These are phyloP conservation scores for Lethocerus indicus DNA, from an alignment of 1,140 invertebrate species.

Conservation along the genomic window DNA sequence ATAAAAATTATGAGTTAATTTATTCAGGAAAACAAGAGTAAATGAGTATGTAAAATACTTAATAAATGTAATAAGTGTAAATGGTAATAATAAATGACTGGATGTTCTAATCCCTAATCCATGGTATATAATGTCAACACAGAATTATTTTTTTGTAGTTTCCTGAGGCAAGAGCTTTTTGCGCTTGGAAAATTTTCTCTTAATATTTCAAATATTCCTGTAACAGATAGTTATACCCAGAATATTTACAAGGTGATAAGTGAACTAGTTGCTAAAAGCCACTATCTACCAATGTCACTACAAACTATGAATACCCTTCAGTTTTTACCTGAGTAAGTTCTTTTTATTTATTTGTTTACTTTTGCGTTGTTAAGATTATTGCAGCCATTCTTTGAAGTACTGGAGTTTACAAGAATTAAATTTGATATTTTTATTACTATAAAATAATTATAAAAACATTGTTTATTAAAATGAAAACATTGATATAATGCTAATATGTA, in stretches of 20 bases:
- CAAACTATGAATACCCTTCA: constrained; percentile 57
- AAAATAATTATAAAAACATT: constrained; percentile 4
- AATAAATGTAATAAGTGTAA: no score
- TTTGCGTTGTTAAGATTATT: not conserved
- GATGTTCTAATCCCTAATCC: no score
- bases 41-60: no score
- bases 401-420: not conserved
- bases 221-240: constrained; percentile 34
- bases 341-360: constrained; percentile 3
- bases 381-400: not conserved
- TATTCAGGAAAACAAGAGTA: no score
- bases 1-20: no score
- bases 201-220: constrained; percentile 61
- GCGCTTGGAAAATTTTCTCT: constrained; percentile 66
- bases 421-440: not conserved
- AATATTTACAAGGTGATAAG: constrained; percentile 57
- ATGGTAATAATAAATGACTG: no score
- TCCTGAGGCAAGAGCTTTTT: no score
- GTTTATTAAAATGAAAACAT: no score
- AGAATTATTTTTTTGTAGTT: no score
- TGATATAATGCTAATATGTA: constrained; percentile 1
- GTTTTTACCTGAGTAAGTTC: constrained; percentile 62
- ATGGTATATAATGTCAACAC: no score
- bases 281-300: constrained; percentile 61
- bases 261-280: constrained; percentile 54